Evolutionary conservation across 2,113 vertebrate species (phyloP).

Genomic region (Thomomys bottae): DNA sequence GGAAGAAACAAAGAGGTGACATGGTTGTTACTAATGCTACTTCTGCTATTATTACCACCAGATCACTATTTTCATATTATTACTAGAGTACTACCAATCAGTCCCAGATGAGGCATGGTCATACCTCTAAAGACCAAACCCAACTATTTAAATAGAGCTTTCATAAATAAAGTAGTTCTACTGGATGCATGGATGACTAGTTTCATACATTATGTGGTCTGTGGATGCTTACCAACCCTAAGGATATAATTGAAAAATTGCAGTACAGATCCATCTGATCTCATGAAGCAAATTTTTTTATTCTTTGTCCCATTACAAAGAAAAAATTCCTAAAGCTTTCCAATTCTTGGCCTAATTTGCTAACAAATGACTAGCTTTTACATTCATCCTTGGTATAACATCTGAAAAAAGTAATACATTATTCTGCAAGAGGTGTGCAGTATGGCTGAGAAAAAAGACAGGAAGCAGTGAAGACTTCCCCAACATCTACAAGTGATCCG

Average conservation of each 20-base stretch:
- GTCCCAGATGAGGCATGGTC: neutral
- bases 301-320: neutral
- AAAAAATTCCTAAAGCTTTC: neutral
- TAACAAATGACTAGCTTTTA: constrained; percentile 6
- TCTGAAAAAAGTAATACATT: neutral
- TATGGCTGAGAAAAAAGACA: neutral
- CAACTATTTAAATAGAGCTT: neutral
- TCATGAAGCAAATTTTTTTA: neutral
- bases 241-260: neutral
- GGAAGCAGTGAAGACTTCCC: neutral
- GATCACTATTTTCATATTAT: neutral
- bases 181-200: neutral
- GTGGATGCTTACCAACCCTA: neutral
- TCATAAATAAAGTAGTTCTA: neutral
- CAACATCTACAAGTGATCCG: neutral
- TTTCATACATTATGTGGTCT: neutral
- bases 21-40: neutral
- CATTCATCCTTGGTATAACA: neutral
- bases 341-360: neutral
- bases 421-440: neutral
- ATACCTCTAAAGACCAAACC: neutral
- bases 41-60: neutral
- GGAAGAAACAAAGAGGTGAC: neutral
- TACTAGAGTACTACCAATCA: neutral
- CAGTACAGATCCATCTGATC: neutral